Base-by-base conservation (phyloP, 2,797 vertebrate genomes). In the Aulostomus chinensis region DNA sequence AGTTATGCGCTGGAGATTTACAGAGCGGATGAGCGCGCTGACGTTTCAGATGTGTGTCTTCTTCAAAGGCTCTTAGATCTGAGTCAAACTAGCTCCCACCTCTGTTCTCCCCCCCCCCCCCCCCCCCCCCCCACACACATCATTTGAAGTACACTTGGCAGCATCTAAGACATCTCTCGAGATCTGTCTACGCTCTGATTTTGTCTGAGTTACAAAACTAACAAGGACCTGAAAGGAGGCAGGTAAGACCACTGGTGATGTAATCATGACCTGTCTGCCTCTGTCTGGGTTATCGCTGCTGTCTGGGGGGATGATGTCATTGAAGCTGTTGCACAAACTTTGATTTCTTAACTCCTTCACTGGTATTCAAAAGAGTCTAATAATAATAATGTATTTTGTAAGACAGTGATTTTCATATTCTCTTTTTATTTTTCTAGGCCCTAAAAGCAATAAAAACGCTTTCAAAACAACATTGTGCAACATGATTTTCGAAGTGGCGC, bases 51-150 rank as follows among this genome's bases (percentile, higher is more conserved):
- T 66, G 57, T 64, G 60, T 7, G 12, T 80, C 63, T 51, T 76
- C 78, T 78, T 81, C 76, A 81, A 79, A 83, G 74, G 34, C 39
- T 16, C 2, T 15, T 81, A 85, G 81, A 81, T 81, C 37, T 64
- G 11, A 53, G 48, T 56, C 54, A 57, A 70, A n/a, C n/a, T n/a
- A n/a, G n/a, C n/a, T n/a, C n/a, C n/a, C n/a, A n/a, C 45, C 45
- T 76, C 67, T 86, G 67, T 73, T 75, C 56, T 78, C 67, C 45
- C 26, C 16, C 25, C 47, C 58, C 17, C 13, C 21, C 21, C 21
- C 7, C 21, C 7, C 21, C 21, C 4, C 12, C 26, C 25, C 14
- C 22, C 37, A 61, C 58, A 68, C 76, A 38, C 36, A 35, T 48
- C n/a, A n/a, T n/a, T n/a, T n/a, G n/a, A n/a, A n/a, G n/a, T n/a